Conservation (phyloP, 2,797 vertebrate genomes). For the Xyrichtys novacula region DNA sequence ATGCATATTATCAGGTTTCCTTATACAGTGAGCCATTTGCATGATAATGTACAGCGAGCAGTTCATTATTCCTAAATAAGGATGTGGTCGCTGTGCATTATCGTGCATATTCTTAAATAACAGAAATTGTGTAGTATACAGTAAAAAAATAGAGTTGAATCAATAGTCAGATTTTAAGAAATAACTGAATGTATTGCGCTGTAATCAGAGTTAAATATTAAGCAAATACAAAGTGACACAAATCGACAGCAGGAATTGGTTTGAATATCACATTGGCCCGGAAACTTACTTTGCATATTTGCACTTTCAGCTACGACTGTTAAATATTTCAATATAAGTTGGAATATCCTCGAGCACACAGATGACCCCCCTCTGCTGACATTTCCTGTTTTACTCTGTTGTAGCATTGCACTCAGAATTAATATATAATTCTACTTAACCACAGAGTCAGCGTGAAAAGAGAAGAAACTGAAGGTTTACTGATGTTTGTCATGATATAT, state of each 20-base stretch:
- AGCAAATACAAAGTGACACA: background rate
- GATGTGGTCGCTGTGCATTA: too few species aligned
- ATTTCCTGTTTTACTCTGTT: background rate
- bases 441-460: conserved; percentile 26
- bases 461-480: conserved; percentile 20
- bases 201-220: background rate
- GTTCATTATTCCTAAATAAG: too few species aligned
- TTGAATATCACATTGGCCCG: conserved; percentile 15
- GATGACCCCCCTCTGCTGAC: background rate
- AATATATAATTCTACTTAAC: background rate
- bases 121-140: background rate
- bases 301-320: conserved; percentile 71
- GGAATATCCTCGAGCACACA: conserved; percentile 7
- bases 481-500: conserved; percentile 20
- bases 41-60: too few species aligned
- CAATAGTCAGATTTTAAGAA: background rate
- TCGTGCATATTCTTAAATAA: too few species aligned
- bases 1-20: background rate
- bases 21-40: too few species aligned
- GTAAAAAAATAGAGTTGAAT: background rate
- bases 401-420: background rate
- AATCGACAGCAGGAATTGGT: background rate
- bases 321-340: conserved; percentile 50
- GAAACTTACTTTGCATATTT: conserved; percentile 57
- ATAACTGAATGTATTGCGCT: background rate